Percentiles rank a stretch among this genome's conserved stretches.
phyloP scores from a whole-genome alignment of 2,888 invertebrate genomes.

The Metalampra italica region DNA sequence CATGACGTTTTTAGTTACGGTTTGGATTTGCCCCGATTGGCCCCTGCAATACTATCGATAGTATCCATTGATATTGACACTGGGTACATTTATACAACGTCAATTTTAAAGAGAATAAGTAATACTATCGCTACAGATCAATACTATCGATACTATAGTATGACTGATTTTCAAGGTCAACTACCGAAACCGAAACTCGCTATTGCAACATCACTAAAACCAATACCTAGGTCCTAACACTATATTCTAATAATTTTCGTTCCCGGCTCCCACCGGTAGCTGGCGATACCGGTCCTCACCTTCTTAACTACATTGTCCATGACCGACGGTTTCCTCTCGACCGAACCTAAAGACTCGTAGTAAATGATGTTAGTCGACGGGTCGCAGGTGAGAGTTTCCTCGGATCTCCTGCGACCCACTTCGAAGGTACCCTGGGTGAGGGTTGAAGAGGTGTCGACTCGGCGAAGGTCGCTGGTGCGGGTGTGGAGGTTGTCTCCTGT shows the following conservation, averaged over 20 bases:
- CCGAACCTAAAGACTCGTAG: slow-evolving; percentile 42
- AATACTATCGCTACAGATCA: too few relatives aligned
- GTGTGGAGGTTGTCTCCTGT: not conserved
- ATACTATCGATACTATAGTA: too few relatives aligned
- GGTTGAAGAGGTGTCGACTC: slow-evolving; percentile 10
- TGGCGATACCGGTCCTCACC: slow-evolving; percentile 26
- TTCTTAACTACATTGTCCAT: slow-evolving; percentile 32
- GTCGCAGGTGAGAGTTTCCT: slow-evolving; percentile 38
- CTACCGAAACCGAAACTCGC: too few relatives aligned
- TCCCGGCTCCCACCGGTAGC: slow-evolving; percentile 61
- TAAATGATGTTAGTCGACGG: slow-evolving; percentile 52
- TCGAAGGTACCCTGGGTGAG: slow-evolving; percentile 18
- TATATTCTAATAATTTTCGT: slow-evolving; percentile 47
- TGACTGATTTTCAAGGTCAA: too few relatives aligned
- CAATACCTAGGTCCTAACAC: too few relatives aligned
- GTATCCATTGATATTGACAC: too few relatives aligned
- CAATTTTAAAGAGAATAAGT: too few relatives aligned
- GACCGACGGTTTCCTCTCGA: slow-evolving; percentile 33
- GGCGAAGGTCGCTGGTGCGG: not conserved
- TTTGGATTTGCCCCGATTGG: too few relatives aligned
- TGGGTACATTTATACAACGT: too few relatives aligned
- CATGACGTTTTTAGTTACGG: too few relatives aligned
- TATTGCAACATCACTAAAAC: too few relatives aligned
- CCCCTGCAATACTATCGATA: too few relatives aligned
- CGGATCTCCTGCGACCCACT: slow-evolving; percentile 28